phyloP scores from a whole-genome alignment of 2,797 vertebrate genomes.

The Huso huso region DNA sequence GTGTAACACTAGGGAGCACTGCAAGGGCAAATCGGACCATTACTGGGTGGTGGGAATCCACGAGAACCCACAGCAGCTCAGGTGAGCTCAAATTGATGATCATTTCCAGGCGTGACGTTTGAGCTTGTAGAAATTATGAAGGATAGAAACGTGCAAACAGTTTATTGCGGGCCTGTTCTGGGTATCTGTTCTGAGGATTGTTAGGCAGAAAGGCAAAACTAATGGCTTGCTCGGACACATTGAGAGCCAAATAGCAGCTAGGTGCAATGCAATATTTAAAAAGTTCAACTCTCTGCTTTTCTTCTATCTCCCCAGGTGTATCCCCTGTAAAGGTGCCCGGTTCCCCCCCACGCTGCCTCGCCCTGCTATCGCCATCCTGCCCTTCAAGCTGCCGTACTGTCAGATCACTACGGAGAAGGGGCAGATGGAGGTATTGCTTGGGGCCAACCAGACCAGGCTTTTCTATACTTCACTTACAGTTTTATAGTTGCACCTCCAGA shows the following conservation, averaged over 20 bases:
- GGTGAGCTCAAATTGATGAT: constrained; percentile 49
- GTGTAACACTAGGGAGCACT: constrained; percentile 79
- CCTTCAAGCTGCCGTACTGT: constrained; percentile 83
- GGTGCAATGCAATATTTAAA: too few species aligned
- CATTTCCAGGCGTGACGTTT: neutral
- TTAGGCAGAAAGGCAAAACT: too few species aligned
- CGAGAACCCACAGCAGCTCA: constrained; percentile 88
- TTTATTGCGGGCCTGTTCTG: too few species aligned
- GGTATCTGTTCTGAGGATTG: too few species aligned
- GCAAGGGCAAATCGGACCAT: constrained; percentile 86
- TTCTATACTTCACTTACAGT: too few species aligned
- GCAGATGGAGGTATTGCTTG: constrained; percentile 84
- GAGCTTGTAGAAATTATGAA: too few species aligned
- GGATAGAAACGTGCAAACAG: too few species aligned
- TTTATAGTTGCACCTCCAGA: too few species aligned
- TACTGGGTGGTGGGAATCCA: constrained; percentile 91
- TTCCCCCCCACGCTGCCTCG: constrained; percentile 91
- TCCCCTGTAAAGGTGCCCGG: constrained; percentile 86
- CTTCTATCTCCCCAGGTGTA: constrained; percentile 65
- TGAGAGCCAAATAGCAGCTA: too few species aligned
- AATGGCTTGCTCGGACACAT: too few species aligned
- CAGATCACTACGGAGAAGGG: constrained; percentile 88
- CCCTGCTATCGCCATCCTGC: constrained; percentile 78
- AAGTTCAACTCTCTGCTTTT: neutral
- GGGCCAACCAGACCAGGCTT: too few species aligned